Evolutionary conservation across 2,797 vertebrate species (phyloP).

Genomic region (Hippocampus kuda): DNA sequence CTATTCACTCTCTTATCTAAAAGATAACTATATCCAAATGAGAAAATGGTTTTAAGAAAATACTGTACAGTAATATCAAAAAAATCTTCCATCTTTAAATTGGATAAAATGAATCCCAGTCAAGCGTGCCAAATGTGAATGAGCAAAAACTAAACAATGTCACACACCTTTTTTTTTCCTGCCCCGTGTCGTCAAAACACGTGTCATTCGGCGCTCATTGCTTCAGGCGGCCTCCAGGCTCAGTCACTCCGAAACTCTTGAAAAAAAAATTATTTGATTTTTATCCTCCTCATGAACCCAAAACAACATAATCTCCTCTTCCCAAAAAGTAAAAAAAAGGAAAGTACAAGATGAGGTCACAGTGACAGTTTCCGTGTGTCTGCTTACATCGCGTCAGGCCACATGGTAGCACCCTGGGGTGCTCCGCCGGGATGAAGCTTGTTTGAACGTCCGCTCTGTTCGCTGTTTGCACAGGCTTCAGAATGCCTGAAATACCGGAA

Average conservation of each 20-base stretch:
- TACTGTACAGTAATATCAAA: too few species aligned
- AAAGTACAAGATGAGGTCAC: not conserved
- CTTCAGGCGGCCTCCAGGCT: not conserved
- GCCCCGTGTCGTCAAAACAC: not conserved
- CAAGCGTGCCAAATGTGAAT: not conserved
- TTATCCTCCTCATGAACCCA: not conserved
- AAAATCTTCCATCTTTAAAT: not conserved
- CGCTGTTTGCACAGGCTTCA: not conserved
- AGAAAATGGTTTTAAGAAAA: too few species aligned
- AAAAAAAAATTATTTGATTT: not conserved
- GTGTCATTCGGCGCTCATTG: not conserved
- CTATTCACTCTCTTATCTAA: too few species aligned
- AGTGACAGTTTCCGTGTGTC: not conserved
- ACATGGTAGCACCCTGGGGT: not conserved
- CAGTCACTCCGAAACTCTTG: not conserved
- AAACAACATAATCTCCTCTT: not conserved
- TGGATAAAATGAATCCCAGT: not conserved
- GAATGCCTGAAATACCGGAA: not conserved
- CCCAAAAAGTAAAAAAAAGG: not conserved
- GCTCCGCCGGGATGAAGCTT: not conserved
- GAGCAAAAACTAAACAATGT: not conserved
- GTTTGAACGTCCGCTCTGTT: not conserved
- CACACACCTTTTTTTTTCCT: not conserved
- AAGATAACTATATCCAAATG: too few species aligned
- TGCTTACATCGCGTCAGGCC: not conserved